These are phyloP conservation scores for Ciconia maguari DNA, from an alignment of 2,113 vertebrate genomes.

Conservation along the genomic window DNA sequence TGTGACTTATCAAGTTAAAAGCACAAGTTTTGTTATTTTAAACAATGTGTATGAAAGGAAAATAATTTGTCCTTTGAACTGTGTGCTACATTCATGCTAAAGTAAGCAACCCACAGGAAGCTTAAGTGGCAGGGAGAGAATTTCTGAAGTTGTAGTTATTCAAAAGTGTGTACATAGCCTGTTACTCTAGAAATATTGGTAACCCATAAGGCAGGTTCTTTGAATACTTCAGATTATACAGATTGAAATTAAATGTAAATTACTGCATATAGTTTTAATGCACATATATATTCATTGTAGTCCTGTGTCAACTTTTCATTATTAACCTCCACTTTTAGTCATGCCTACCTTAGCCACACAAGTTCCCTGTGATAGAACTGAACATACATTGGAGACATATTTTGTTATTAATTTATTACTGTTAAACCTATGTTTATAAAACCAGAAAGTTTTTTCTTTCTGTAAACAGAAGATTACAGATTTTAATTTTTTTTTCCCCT, in stretches of 20 bases:
- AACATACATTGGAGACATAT: neutral
- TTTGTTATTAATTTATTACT: neutral
- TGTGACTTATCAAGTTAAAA: neutral
- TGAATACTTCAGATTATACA: neutral
- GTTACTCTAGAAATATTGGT: neutral
- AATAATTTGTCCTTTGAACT: neutral
- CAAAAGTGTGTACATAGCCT: neutral
- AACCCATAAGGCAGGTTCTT: neutral
- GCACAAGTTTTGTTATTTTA: neutral
- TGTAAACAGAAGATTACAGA: neutral
- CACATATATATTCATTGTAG: neutral
- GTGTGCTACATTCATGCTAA: neutral
- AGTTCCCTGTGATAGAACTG: neutral
- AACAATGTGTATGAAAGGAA: neutral
- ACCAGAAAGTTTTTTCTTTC: neutral
- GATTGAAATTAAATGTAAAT: neutral
- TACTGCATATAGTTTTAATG: neutral
- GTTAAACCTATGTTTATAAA: neutral
- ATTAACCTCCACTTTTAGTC: neutral
- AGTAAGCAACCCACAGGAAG: neutral
- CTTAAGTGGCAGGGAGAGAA: neutral
- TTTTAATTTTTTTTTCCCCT: accelerated
- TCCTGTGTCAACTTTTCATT: neutral
- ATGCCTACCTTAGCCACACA: neutral
- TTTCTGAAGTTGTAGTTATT: neutral